Percentiles rank a stretch among this genome's conserved stretches.
phyloP scores from a whole-genome alignment of 1,140 invertebrate species.

The Eulimnadia texana region DNA sequence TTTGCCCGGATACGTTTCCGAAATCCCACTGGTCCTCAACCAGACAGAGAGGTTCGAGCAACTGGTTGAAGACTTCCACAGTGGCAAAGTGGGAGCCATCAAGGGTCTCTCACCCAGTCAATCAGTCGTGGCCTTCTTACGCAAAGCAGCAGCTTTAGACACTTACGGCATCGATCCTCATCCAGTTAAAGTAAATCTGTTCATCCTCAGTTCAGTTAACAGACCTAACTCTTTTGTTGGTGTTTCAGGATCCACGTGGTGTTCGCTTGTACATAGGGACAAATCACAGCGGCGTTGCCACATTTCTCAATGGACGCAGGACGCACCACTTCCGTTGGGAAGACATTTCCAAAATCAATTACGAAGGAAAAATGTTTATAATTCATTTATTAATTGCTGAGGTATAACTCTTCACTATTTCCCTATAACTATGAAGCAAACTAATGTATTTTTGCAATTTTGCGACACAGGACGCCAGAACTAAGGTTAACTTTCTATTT shows the following conservation, averaged over 20 bases:
- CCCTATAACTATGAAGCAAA: not conserved
- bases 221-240: constrained; percentile 2
- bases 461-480: constrained; percentile 39
- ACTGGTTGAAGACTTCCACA: constrained; percentile 74
- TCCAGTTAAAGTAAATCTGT: constrained; percentile 70
- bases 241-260: constrained; percentile 65
- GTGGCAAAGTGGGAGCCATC: constrained; percentile 41
- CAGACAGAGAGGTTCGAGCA: constrained; percentile 79
- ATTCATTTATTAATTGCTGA: constrained; percentile 65
- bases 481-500: constrained; percentile 44
- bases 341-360: constrained; percentile 89
- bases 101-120: constrained; percentile 53
- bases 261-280: constrained; percentile 85
- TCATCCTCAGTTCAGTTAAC: not conserved
- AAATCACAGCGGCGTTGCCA: constrained; percentile 85
- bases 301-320: constrained; percentile 82
- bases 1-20: constrained; percentile 73
- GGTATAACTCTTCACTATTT: constrained; percentile 30
- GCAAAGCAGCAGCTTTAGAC: constrained; percentile 73
- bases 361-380: constrained; percentile 97
- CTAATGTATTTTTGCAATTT: constrained; percentile 20
- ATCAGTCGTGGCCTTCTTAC: constrained; percentile 70
- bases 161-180: constrained; percentile 96
- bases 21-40: constrained; percentile 78
- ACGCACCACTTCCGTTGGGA: constrained; percentile 90